Evolutionary conservation across 2,797 vertebrate species (phyloP).

Genomic region (Gouania willdenowi): DNA sequence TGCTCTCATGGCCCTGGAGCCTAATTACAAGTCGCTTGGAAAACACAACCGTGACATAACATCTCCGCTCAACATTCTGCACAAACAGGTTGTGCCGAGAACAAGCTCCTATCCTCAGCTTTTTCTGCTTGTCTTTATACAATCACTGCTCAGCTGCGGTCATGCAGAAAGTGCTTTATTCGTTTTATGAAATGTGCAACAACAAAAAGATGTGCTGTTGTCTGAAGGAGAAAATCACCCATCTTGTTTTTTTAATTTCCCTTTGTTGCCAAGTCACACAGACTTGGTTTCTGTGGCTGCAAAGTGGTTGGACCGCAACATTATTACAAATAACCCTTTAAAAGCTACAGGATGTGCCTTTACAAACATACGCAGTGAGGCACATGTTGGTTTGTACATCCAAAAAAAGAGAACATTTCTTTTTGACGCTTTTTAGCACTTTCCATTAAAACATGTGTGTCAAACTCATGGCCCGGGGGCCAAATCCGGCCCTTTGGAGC

Average conservation of each 20-base stretch:
- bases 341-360: conserved; percentile 39
- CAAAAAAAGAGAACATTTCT: conserved; percentile 16
- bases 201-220: conserved; percentile 38
- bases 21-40: conserved; percentile 57
- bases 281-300: conserved; percentile 45
- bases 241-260: conserved; percentile 17
- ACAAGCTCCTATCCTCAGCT: conserved; percentile 43
- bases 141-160: not conserved
- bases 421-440: conserved; percentile 44
- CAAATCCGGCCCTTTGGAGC: too few relatives aligned
- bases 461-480: too few relatives aligned
- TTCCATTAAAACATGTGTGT: too few relatives aligned
- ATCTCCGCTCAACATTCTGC: conserved; percentile 68
- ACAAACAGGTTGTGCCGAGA: conserved; percentile 65
- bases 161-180: conserved; percentile 11
- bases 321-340: conserved; percentile 50
- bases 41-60: conserved; percentile 59
- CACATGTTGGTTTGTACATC: conserved; percentile 8
- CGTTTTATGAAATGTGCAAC: conserved; percentile 14
- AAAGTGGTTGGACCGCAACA: conserved; percentile 39
- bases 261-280: conserved; percentile 51
- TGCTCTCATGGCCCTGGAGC: conserved; percentile 25
- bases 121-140: conserved; percentile 9
- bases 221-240: conserved; percentile 20
- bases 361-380: conserved; percentile 15